Evolutionary conservation across 2,888 invertebrate species (phyloP), one percentile per base, ranked within the genome.

Genomic region (Andrena bicolor): DNA sequence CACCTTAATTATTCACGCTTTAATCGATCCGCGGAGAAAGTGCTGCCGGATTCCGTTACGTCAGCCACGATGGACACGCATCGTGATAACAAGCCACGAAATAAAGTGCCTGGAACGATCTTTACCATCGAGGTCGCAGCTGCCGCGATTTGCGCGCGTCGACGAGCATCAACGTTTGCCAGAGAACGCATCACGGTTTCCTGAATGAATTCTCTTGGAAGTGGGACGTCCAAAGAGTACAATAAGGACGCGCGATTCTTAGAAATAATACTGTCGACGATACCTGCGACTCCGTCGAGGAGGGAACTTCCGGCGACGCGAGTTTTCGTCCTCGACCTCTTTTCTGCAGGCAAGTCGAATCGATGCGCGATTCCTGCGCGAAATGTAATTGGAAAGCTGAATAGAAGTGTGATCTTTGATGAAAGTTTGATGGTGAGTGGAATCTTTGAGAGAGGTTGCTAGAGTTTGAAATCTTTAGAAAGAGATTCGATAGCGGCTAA

Each of bases 111-210:
- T 80, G 53, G 61, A 78, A 78, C 35, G n/a, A 79, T 80, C 53
- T 63, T 53, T 63, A 41, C 48, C 41, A 80, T 72, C 66, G 69
- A 77, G 80, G 80, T 77, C 78, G 53, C 64, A 30, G n/a, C 28
- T 53, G 5, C 63, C 53, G 26, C 20, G 51, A 74, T 74, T 74
- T 70, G 23, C 41, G 58, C 60, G 63, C 23, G 41, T 23, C 28
- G 58, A 30, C 26, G 32, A 48, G 23, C 26, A 41, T 10, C 69
- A 35, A 26, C 41, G 26, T 69, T 20, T 26, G 23, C 10, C 68
- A 41, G 30, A 41, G 65, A 76, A 65, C 73, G 63, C 53, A 48
- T 51, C 66, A 48, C 68, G 26, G 77, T 66, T 78, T 69, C 68
- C 68, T 48, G 76, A 66, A 72, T 49, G 71, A 70, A 76, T 66